Evolutionary conservation across 2,113 vertebrate genomes (phyloP), one percentile per base, ranked within the genome.

Genomic region (Salvelinus namaycush): DNA sequence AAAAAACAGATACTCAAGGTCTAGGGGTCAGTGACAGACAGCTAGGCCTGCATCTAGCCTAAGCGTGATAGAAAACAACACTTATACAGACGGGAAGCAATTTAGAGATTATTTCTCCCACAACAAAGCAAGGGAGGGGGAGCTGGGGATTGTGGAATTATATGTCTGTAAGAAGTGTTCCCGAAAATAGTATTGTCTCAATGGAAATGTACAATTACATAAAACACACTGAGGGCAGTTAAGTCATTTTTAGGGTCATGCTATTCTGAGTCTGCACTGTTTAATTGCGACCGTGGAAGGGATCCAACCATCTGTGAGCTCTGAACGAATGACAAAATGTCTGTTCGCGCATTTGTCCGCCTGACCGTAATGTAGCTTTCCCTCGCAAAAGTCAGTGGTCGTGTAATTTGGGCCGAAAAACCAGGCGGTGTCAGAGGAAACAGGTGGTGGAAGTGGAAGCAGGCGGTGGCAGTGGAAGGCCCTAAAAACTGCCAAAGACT

Each of bases 161-260:
- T 16, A 64, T 65, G 80, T 86, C 84, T n/a, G 51, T 18, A 18
- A 54, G 13, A 54, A 54, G 5, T 54, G 14, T 44, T 44, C 73
- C 77, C 77, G 80, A 76, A 89, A 82, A 88, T 86, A 87, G 68
- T 59, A 4, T 14, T 74, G 51, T 77, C 48, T 76, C 83, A 70
- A 24, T 65, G 81, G 68, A 72, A 76, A 78, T 59, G 83, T 87
- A 86, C 86, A 86, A 91, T 91, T 89, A 90, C 71, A 84, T 86
- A 77, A 81, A 83, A 81, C 9, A 48, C 31, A 66, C 78, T 75
- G n/a, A 86, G 67, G 75, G 76, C 77, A 57, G 70, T 77, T 73
- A 73, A 77, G 68, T 89, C 76, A 68, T 82, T 86, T 88, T 87
- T 73, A 75, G 44, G 72, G 68, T 79, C 49, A 83, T 76, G 68